Conservation (phyloP, 2,113 vertebrate species). For the Bubo scandiacus region DNA sequence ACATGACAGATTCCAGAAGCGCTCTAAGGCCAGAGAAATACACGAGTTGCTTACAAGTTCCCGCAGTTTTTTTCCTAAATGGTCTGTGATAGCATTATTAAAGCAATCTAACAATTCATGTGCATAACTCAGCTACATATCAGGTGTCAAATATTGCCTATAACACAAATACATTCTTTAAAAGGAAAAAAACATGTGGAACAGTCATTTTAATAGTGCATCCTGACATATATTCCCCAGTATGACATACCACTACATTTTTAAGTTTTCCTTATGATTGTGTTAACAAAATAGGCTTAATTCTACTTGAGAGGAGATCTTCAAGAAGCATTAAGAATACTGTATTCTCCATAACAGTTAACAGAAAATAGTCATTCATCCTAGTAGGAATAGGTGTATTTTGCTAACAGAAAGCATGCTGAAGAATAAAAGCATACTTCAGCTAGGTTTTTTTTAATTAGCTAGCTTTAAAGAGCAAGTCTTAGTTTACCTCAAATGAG, state of each 20-base stretch:
- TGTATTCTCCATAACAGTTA: background rate
- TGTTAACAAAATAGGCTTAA: background rate
- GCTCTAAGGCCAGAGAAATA: background rate
- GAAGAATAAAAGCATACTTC: background rate
- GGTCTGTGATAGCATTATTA: background rate
- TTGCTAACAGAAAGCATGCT: background rate
- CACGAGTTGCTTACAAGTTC: background rate
- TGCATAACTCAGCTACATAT: background rate
- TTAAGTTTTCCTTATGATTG: background rate
- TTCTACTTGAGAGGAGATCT: background rate
- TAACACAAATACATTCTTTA: background rate
- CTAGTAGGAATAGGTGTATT: background rate
- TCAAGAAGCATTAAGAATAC: background rate
- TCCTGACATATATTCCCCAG: background rate
- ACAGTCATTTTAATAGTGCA: background rate
- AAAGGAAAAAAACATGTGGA: background rate
- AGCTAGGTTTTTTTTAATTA: background rate
- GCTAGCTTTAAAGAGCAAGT: background rate
- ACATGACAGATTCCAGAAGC: background rate
- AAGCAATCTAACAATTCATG: background rate
- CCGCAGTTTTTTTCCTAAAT: background rate
- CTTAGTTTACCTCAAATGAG: background rate
- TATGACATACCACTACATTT: background rate
- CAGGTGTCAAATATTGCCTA: background rate
- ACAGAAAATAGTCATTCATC: background rate